Percentiles rank a stretch among this genome's conserved stretches.
Conservation (phyloP, 2,888 invertebrate species). For the Caenorhabditis sp. region DNA sequence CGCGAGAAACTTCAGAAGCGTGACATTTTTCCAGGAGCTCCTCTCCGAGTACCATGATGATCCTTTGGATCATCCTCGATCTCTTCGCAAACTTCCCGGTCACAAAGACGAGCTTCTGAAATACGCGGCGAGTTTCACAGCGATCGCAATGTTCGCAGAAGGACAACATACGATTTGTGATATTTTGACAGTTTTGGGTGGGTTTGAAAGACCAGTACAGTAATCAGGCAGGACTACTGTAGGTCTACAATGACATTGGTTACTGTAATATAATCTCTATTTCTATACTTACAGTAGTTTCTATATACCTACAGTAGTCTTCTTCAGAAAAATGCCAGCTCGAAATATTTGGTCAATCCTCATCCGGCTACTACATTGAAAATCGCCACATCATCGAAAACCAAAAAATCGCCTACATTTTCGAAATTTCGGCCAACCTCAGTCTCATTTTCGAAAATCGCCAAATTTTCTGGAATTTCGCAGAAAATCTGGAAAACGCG, state of each 20-base stretch:
- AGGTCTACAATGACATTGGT: no score
- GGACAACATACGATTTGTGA: conserved; percentile 1
- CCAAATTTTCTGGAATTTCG: background rate
- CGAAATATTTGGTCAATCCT: background rate
- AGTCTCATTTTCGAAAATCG: conserved; percentile 12
- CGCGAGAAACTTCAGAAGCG: no score
- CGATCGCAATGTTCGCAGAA: conserved; percentile 7
- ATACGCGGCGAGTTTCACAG: conserved; percentile 19
- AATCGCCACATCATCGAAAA: background rate
- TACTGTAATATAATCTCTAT: no score
- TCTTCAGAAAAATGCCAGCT: conserved; percentile 6
- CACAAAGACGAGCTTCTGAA: conserved; percentile 1
- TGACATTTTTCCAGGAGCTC: conserved; percentile 17
- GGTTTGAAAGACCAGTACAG: no score
- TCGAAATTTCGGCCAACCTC: conserved; percentile 5
- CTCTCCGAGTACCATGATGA: background rate
- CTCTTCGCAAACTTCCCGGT: conserved; percentile 2
- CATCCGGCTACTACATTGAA: background rate
- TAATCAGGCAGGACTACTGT: no score
- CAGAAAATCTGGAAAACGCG: no score
- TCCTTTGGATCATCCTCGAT: background rate
- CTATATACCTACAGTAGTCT: no score
- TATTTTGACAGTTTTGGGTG: conserved; percentile 17
- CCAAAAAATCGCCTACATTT: conserved; percentile 3
- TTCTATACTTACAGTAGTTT: no score